Conservation (phyloP, 2,113 vertebrate genomes). For the Zosterops lateralis region DNA sequence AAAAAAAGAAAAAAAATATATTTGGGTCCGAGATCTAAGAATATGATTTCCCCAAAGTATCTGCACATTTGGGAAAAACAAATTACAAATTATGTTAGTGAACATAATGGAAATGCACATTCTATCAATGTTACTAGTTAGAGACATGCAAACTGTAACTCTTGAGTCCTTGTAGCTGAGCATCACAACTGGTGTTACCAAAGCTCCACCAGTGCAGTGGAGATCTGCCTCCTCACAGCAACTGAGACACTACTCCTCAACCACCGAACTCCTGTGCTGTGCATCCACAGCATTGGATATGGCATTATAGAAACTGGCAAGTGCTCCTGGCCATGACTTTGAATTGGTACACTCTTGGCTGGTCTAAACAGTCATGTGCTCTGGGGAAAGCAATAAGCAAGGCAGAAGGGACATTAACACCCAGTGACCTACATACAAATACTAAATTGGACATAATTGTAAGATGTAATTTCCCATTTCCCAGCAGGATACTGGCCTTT, state of each 20-base stretch:
- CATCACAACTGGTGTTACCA: not conserved
- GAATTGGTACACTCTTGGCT: not conserved
- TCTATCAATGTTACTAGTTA: not conserved
- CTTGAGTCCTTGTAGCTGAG: not conserved
- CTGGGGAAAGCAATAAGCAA: not conserved
- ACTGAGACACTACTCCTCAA: not conserved
- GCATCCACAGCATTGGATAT: not conserved
- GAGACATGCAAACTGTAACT: not conserved
- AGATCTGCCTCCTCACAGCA: not conserved
- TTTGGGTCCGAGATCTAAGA: not conserved
- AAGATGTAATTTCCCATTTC: not conserved
- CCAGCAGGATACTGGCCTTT: not conserved
- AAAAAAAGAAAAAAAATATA: not conserved
- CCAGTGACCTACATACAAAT: not conserved
- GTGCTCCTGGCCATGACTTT: fast-evolving
- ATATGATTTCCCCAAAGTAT: not conserved
- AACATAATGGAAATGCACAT: not conserved
- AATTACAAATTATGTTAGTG: not conserved
- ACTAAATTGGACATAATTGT: not conserved
- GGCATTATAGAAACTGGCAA: fast-evolving
- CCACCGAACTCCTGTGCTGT: not conserved
- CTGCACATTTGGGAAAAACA: not conserved
- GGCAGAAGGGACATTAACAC: not conserved
- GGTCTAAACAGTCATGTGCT: fast-evolving
- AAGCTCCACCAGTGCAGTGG: not conserved